Base-by-base conservation (phyloP, 2,888 invertebrate genomes). In the Abscondita cerata region DNA sequence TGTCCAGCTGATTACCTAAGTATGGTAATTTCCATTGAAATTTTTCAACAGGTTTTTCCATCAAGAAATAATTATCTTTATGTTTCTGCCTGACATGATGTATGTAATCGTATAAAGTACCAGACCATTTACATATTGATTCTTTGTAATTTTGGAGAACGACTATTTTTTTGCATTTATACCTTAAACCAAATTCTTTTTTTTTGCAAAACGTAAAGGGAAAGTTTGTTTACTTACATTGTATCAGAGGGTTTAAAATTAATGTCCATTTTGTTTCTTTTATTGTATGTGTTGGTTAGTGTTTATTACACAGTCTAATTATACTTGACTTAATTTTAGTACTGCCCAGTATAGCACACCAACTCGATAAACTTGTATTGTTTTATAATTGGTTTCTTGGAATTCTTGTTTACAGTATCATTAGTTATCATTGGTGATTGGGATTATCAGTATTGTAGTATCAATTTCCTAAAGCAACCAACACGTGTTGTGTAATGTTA, bases 51-150 rank as follows among this genome's bases (percentile, higher is more conserved):
- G 47, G 8, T 12, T 50, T 33, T 11, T 15, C 11, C 1, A 59
- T 16, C 15, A 25, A 9, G 36, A 63, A 60, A 25, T 55, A 66
- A 55, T 51, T 62, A 9, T 40, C 18, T 3, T 12, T 6, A 36
- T 66, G 66, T 16, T 64, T 34, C 2, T 11, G 36, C 52, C 59
- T 53, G 1, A 66, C 46, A 41, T 66, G 66, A 12, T 40, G 40
- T 13, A 64, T 52, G 31, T 61, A 61, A 20, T 68, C 66, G 6
- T 54, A 36, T 34, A 63, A 31, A 33, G 52, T 59, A 19, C 69
- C 67, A 8, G 48, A 33, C 69, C 69, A 69, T 36, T 52, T 58
- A 47, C 69, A 69, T n/a, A 38, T 15, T 16, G 34, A 36, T 53
- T 50, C 53, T 6, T 40, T 51, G 47, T 63, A 66, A 44, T 64